Base-by-base conservation (phyloP, 2,797 vertebrate genomes). In the Myotis pilosus region DNA sequence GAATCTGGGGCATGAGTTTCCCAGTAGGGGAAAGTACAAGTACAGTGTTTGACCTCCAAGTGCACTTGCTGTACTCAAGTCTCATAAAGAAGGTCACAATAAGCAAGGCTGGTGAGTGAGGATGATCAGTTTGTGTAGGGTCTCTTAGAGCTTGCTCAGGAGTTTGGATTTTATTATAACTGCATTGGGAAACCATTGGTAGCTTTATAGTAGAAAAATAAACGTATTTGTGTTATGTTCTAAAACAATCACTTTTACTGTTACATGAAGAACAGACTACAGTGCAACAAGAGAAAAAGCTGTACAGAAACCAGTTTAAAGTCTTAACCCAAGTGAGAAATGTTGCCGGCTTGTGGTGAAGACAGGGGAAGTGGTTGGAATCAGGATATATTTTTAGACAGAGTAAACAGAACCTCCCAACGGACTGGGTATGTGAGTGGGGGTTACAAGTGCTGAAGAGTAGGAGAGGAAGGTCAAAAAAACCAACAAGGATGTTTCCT, bases 161-260 rank as follows among this genome's bases (percentile, higher is more conserved):
- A 88, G 38, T 75, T 60, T 88, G n/a, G 5, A 71, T 82, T 93
- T 92, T 38, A 87, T 89, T 79, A n/a, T 41, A 79, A 88, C 8
- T 71, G 8, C 33, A 75, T 8, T 44, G 66, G 6, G 23, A 91
- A 66, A 55, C 15, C 47, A 38, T 3, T 64, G 68, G 22, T 72
- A 38, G 20, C 57, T 96, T 75, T 82, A 79, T 5, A 86, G 23
- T 13, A 83, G 51, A 36, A 91, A 15, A 8, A 71, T 55, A 38
- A 60, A 60, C 33, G 20, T 74, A 64, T 44, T 47, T 91, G 69
- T 11, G 2, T 62, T 92, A 25, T 36, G 19, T 74, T 85, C 25
- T 19, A 38, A 78, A 87, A 84, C 7, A 92, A 74, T 78, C 10
- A 68, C 38, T 87, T 85, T 47, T 10, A 41, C 55, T 91, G n/a